Evolutionary conservation across 2,113 vertebrate species (phyloP).

Genomic region (Gobiocypris rarus): DNA sequence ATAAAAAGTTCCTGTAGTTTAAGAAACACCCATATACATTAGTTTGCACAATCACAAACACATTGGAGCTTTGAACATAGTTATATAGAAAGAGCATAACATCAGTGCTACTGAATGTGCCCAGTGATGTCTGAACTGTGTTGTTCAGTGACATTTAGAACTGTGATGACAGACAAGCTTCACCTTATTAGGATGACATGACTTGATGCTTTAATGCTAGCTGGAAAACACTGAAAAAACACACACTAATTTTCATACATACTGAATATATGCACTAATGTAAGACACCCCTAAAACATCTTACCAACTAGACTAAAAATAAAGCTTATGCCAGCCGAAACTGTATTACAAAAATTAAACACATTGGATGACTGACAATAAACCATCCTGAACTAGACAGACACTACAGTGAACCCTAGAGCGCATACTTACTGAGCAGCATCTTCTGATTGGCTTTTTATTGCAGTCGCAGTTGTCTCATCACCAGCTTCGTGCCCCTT

Average conservation of each 20-base stretch:
- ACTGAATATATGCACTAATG: not conserved
- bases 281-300: not conserved
- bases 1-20: constrained; percentile 12
- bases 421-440: constrained; percentile 72
- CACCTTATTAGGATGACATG: constrained; percentile 55
- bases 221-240: constrained; percentile 56
- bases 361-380: constrained; percentile 7
- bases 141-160: constrained; percentile 37
- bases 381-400: constrained; percentile 13
- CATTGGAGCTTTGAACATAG: not conserved
- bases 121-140: constrained; percentile 24
- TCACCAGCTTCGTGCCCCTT: constrained; percentile 75
- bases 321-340: not conserved
- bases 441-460: constrained; percentile 65
- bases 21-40: constrained; percentile 21
- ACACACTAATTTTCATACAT: constrained; percentile 33
- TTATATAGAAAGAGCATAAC: constrained; percentile 28
- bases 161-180: constrained; percentile 40
- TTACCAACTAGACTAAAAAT: not conserved
- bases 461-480: constrained; percentile 64
- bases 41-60: constrained; percentile 4
- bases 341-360: not conserved
- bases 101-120: constrained; percentile 29
- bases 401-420: constrained; percentile 11
- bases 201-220: constrained; percentile 34